Base-by-base conservation (phyloP, 1,140 invertebrate species). In the Sitobion miscanthi region DNA sequence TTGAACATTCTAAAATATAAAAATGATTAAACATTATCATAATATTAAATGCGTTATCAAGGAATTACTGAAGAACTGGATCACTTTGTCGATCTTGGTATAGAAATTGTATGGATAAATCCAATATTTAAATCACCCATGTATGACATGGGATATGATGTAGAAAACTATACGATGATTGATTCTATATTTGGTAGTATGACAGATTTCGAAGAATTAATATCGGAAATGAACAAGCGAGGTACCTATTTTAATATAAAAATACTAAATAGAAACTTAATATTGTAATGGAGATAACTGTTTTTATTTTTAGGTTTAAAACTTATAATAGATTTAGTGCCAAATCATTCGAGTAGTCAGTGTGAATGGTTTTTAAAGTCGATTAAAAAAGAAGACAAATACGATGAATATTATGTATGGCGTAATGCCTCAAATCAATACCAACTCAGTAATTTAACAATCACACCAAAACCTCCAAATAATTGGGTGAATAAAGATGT, bases 291-390 rank as follows among this genome's bases (percentile, higher is more conserved):
- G 11, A 47, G 49, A 87, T n/a, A 25, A 8, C 9, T 42, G 14
- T 45, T 30, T 88, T 52, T 89, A 23, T 87, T 77, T 95, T 96
- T 94, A 95, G 97, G 96, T 93, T 96, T 98, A 77, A 97, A 97
- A 95, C 95, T 98, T 2, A 96, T 98, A 38, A 94, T 98, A 95
- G 98, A 99, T 95, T 97, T 98, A 94, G 97, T 98, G 25, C 98
- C 98, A 9, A 98, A 98, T 95, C 97, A 98, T 95, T 97, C 97
- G 0, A 97, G 97, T 94, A 96, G 97, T 94, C 95, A 97, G 93
- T 97, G 97, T 94, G 95, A 96, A 93, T 98, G 98, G 98, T 98
- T 98, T 94, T 91, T 95, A n/a, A 96, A 96, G 90, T 98, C 97
- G 0, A 95, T 95, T 2, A 95, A 95, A 25, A 95, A 95, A 90